Base-by-base conservation (phyloP, 30 jellyfish, hydroid and myxozoan genomes). In the Mastigias papua region DNA sequence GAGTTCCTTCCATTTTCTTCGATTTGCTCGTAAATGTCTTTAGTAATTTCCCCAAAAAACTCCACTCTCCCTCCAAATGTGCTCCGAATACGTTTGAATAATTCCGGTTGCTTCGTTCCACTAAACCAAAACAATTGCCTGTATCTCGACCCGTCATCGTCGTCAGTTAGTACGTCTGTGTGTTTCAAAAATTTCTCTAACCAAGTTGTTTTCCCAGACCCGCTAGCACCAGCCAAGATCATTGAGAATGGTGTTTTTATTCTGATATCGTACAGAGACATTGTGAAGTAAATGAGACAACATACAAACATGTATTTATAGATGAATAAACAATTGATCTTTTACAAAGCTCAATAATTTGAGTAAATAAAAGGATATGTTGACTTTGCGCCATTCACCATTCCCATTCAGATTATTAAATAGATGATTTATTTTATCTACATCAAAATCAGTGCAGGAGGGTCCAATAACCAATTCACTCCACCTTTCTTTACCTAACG, bases 191-290 rank as follows among this genome's bases (percentile, higher is more conserved):
- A 63, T 7, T 62, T 61, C 29, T 33, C 70, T 21, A 80, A 66
- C 90, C 90, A 80, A 4, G 83, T 80, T n/a, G 90, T 64, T 80
- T 80, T 80, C n/a, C 89, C 82, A 19, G 65, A 25, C 20, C 89
- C 89, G n/a, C 65, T 57, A 1, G 0, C 89, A 31, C 78, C 89
- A 62, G 66, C 17, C 23, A 78, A 32, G 20, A 78, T 78, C 89
- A 78, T 4, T 11, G 80, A 51, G 48, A 78, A 54, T 22, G 89
- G 81, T 57, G 79, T n/a, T 58, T 58, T 58, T 16, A 78, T 29
- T n/a, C 89, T 58, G 19, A 78, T 25, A 35, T 78, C 89, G 54
- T 75, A 75, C n/a, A n/a, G n/a, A n/a, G n/a, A n/a, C n/a, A n/a
- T n/a, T n/a, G n/a, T n/a, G n/a, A n/a, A n/a, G n/a, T n/a, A n/a